Evolutionary conservation across 2,888 invertebrate species (phyloP), one percentile per base, ranked within the genome.

Genomic region (Dendrolimus houi): DNA sequence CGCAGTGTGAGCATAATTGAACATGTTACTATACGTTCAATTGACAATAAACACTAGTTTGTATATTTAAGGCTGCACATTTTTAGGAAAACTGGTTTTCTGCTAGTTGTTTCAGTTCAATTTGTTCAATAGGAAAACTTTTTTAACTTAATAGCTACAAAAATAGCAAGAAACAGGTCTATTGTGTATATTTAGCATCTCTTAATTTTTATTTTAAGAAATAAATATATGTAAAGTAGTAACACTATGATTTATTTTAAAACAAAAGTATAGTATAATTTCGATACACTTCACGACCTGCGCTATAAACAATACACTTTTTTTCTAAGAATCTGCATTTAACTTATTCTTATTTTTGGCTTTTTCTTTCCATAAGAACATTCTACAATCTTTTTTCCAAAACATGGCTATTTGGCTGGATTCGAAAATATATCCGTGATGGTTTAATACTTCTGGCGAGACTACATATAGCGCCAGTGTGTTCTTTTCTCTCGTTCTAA

Each of bases 331-430:
- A 54, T 82, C 77, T 0, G 77, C 80, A 52, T 77, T 70, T 53
- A 79, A 75, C 2, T 78, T 79, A 57, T 77, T 77, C 67, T 82
- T 83, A 65, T 71, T 71, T 71, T 79, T 83, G 42, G 83, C 75
- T 63, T 80, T 77, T 42, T 87, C 87, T 71, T 91, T 91, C 91
- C 91, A 94, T 57, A 94, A 79, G 88, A 94, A 94, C 87, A 91
- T 94, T 68, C 94, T 85, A 63, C 94, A 94, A 69, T 94, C 94
- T 74, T 94, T 94, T 72, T 94, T 94, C 94, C 94, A 94, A 60
- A 92, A 89, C 69, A 89, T 90, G 1, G 94, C 93, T 59, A 94
- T 93, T 70, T 94, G 92, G 56, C 80, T 88, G 0, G 92, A 81
- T 13, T 91, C 87, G 67, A 93, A 92, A 64, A 78, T 83, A 60